A percentile compares a stretch with the other conserved stretches of the same genome.
Evolutionary conservation across 2,888 invertebrate species (phyloP).

Genomic region (Odontocolon sp.): DNA sequence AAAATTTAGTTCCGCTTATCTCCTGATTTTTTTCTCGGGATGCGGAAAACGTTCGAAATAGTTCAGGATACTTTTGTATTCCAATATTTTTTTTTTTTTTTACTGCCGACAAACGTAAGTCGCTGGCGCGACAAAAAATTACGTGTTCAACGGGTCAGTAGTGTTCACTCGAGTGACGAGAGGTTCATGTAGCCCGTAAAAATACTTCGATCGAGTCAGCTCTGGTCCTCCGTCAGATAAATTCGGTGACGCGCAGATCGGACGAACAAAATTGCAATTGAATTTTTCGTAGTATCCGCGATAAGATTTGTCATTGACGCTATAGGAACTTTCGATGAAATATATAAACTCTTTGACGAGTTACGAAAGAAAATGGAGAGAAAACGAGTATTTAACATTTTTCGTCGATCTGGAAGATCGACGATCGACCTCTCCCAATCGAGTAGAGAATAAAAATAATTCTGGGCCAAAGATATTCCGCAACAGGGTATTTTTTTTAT

Average conservation of each 20-base stretch:
- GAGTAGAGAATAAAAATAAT: slow-evolving; percentile 16
- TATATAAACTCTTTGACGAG: slow-evolving; percentile 38
- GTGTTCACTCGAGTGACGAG: slow-evolving; percentile 10
- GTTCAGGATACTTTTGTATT: slow-evolving; percentile 40
- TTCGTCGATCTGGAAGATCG: slow-evolving; percentile 16
- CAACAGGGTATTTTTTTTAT: slow-evolving; percentile 24
- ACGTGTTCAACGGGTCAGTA: background rate
- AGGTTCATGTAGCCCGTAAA: slow-evolving; percentile 8
- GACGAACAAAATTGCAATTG: slow-evolving; percentile 18
- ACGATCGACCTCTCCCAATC: slow-evolving; percentile 24
- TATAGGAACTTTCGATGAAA: slow-evolving; percentile 30
- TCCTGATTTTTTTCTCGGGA: background rate
- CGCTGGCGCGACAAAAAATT: too few species aligned
- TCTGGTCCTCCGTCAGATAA: slow-evolving; percentile 10
- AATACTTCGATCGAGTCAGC: slow-evolving; percentile 55
- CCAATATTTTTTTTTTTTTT: too few species aligned
- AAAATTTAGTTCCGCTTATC: background rate
- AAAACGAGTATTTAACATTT: slow-evolving; percentile 12
- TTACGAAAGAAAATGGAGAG: background rate
- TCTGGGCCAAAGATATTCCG: background rate
- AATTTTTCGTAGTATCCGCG: slow-evolving; percentile 27
- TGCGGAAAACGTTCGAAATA: background rate
- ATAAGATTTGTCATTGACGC: slow-evolving; percentile 23
- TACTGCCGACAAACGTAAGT: slow-evolving; percentile 15
- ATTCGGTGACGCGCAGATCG: background rate